Evolutionary conservation across 2,797 vertebrate genomes (phyloP), one percentile per base, ranked within the genome.

Genomic region (Taenioides sp.): DNA sequence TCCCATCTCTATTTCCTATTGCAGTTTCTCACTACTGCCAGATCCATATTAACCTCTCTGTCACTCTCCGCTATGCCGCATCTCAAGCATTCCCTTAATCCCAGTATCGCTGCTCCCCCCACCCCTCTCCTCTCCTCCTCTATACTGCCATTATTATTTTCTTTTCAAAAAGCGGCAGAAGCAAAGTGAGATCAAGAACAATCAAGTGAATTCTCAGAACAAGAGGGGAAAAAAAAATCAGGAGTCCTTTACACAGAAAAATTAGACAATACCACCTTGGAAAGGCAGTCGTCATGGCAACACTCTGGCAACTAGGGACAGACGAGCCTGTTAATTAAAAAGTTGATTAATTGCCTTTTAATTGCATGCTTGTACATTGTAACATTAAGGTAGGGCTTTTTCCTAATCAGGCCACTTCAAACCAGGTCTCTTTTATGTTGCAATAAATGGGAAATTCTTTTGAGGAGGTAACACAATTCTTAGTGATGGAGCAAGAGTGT

Each of bases 301-400:
- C 91, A 80, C 73, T 70, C 60, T 80, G 74, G 86, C 81, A 86
- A 79, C 78, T 27, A 7, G 61, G 81, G 77, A 80, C 73, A 4
- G 69, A 72, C 72, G 50, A 61, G 73, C 76, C 69, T 67, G 76
- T 88, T 91, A 90, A 91, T 91, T 91, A 88, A 90, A 59, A 91
- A 87, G 80, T 86, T 87, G 84, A 90, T 92, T 88, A 90, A 91
- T 91, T 88, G 76, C 57, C 73, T 89, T 90, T 88, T 90, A 89
- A 91, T 90, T 88, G 78, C 78, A 70, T 75, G 70, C 80, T 87
- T 85, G 74, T 80, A 80, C 79, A 71, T 67, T 81, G 82, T 82
- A 78, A 76, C 78, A 69, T 73, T n/a, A 55, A 78, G 71, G 78
- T 75, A 81, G 77, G 70, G 63, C 65, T 78, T 23, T 80, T 78